Evolutionary conservation across 1,140 invertebrate species (phyloP).

Genomic region (Leptopilina clavipes): DNA sequence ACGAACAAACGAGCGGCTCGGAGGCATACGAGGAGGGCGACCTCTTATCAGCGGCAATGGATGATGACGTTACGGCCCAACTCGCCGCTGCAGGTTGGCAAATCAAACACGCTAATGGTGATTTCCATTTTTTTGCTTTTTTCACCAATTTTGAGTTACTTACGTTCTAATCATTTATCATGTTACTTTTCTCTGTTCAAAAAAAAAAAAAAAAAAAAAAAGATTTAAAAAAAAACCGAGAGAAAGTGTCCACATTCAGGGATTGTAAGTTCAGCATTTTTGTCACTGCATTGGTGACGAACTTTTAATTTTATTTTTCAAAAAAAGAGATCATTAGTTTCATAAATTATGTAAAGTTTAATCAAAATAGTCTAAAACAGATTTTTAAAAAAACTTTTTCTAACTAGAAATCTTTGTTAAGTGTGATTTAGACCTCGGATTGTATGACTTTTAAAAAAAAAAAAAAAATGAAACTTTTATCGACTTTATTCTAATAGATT

Average conservation of each 20-base stretch:
- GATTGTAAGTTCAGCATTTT: no score
- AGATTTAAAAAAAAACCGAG: background rate
- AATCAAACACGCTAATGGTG: conserved; percentile 76
- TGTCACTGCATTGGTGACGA: no score
- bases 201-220: conserved; percentile 24
- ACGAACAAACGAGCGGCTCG: conserved; percentile 84
- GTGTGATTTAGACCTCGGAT: no score
- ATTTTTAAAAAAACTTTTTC: no score
- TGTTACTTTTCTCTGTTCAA: conserved; percentile 1
- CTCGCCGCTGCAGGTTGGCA: conserved; percentile 92
- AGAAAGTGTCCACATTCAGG: background rate
- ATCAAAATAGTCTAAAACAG: no score
- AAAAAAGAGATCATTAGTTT: no score
- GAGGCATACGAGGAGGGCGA: conserved; percentile 84
- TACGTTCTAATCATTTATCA: conserved; percentile 51
- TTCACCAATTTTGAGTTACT: conserved; percentile 57
- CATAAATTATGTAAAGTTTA: no score
- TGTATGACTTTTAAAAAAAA: no score
- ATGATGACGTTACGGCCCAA: conserved; percentile 96
- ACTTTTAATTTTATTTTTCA: no score
- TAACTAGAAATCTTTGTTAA: no score
- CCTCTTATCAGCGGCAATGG: conserved; percentile 86
- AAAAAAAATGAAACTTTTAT: no score
- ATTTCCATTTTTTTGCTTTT: conserved; percentile 76
- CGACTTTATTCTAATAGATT: no score